Evolutionary conservation across 2,888 invertebrate genomes (phyloP), one percentile per base, ranked within the genome.

Genomic region (Brenthis hecate): DNA sequence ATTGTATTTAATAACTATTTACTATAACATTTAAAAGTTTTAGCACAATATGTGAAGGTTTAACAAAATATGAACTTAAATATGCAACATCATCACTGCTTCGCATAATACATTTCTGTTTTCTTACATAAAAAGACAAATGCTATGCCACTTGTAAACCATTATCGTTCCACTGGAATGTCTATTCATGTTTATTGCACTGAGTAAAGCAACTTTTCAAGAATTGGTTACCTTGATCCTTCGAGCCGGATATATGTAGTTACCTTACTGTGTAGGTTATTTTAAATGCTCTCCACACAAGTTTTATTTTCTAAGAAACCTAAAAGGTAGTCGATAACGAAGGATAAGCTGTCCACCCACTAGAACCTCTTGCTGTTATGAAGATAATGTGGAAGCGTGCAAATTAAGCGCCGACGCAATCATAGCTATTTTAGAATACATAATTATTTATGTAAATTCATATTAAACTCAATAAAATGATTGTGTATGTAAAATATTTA

Each of bases 371-470:
- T 60, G 79, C 80, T 81, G 82, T 84, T 81, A 81, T 74, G 78
- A 77, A 72, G 72, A 61, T 74, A 77, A 73, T 70, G 86, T 81
- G 80, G 82, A 72, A 58, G 66, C 60, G 81, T 60, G 72, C 63
- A 65, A 72, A 73, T 69, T 56, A 43, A 71, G 84, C 85, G 87
- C 84, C 84, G 78, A 74, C 76, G 76, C 77, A 74, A 74, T 81
- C 80, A 78, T 82, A 81, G 79, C 78, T 68, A 72, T 73, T 70
- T 56, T 65, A 66, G 55, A 68, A 69, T 67, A 66, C 36, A 11
- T 43, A 43, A 43, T 8, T 66, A 62, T 70, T 61, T 68, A 57
- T 61, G 55, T 48, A 58, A 50, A 57, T 50, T 36, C 48, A 63
- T 53, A 62, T 54, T 43, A 60, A 58, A 58, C n/a, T 28, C 11